Evolutionary conservation across 2,113 vertebrate genomes (phyloP).

Genomic region (Theristicus caerulescens): DNA sequence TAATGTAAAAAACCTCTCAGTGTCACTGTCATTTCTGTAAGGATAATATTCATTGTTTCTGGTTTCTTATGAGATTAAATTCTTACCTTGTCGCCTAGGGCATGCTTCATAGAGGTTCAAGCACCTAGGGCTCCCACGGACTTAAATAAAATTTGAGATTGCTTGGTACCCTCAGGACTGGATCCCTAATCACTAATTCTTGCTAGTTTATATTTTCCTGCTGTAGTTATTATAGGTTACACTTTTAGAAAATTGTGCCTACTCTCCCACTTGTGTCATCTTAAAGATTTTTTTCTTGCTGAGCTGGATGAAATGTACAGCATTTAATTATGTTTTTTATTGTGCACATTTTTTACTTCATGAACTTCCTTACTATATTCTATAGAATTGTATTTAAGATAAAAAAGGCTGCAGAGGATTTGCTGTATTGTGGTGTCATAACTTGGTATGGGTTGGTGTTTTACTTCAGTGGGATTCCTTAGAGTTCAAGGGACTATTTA

Average conservation of each 20-base stretch:
- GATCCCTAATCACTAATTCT: background rate
- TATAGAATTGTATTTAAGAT: constrained; percentile 3
- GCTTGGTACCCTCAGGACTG: background rate
- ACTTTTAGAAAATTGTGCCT: background rate
- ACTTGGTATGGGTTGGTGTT: background rate
- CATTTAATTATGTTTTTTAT: background rate
- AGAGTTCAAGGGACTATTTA: background rate
- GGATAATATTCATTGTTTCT: background rate
- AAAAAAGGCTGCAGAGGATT: background rate
- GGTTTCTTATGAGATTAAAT: background rate
- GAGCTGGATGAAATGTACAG: background rate
- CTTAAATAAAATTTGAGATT: background rate
- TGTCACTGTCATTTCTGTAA: background rate
- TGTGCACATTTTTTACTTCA: background rate
- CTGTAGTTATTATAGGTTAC: background rate
- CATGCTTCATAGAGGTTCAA: background rate
- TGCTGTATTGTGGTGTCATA: background rate
- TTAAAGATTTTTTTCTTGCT: background rate
- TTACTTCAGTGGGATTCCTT: background rate
- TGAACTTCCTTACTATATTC: background rate
- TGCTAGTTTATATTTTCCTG: background rate
- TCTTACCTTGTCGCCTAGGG: background rate
- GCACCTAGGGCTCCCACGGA: background rate
- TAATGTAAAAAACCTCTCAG: background rate
- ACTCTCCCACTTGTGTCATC: background rate